Evolutionary conservation across 2,797 vertebrate genomes (phyloP).

Genomic region (Centroberyx gerrardi): DNA sequence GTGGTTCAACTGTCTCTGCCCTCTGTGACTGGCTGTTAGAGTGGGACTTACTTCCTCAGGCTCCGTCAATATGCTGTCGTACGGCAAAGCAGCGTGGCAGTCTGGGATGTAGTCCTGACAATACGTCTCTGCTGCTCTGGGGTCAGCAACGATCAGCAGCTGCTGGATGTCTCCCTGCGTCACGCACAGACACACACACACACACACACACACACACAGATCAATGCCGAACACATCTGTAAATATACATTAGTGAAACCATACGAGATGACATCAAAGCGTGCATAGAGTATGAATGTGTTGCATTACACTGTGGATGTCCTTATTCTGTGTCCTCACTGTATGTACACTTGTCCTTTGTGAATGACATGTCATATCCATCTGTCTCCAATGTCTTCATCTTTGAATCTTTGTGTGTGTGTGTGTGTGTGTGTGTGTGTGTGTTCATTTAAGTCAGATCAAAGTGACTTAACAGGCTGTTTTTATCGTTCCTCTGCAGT

Average conservation of each 20-base stretch:
- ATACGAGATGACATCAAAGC: slow-evolving; percentile 17
- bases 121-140: slow-evolving; percentile 88
- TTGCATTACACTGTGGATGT: background rate
- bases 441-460: slow-evolving; percentile 57
- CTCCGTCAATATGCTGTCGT: slow-evolving; percentile 81
- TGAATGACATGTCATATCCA: slow-evolving; percentile 28
- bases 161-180: slow-evolving; percentile 94
- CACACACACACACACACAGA: slow-evolving; percentile 17
- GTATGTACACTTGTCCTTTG: slow-evolving; percentile 16
- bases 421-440: slow-evolving; percentile 21
- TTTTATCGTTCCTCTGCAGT: slow-evolving; percentile 51
- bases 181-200: slow-evolving; percentile 39
- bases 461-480: slow-evolving; percentile 65
- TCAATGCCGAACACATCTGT: slow-evolving; percentile 2
- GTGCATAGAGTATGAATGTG: background rate
- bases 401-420: slow-evolving; percentile 4
- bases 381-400: slow-evolving; percentile 37
- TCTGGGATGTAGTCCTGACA: slow-evolving; percentile 90
- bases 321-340: slow-evolving; percentile 9
- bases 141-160: slow-evolving; percentile 87
- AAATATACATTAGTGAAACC: slow-evolving; percentile 9
- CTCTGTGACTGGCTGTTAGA: background rate
- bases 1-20: background rate
- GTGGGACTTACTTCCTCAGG: slow-evolving; percentile 74
- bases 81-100: slow-evolving; percentile 83